Percentiles rank a stretch among this genome's conserved stretches.
These are phyloP conservation scores for Ormia ochracea DNA, from an alignment of 2,888 invertebrate species.

Conservation along the genomic window DNA sequence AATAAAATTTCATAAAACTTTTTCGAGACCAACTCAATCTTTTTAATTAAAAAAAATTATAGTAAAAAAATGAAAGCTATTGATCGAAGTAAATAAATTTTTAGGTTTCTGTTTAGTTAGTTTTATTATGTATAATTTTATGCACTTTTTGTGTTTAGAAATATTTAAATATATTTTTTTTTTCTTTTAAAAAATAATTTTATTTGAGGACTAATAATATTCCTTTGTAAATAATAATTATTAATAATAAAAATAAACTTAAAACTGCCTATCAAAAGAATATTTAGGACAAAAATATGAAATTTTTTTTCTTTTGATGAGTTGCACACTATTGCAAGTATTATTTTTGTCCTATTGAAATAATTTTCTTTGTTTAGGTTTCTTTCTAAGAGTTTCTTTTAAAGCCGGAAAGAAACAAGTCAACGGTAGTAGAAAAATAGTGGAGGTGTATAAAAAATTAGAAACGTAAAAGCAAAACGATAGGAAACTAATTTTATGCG, in stretches of 20 bases:
- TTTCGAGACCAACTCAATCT: too few species aligned
- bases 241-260: constrained; percentile 49
- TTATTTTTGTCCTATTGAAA: constrained; percentile 9
- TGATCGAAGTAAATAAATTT: constrained; percentile 19
- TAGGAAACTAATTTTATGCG: constrained; percentile 61
- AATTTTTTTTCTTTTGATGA: constrained; percentile 13
- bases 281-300: constrained; percentile 30
- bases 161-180: constrained; percentile 7
- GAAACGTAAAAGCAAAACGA: constrained; percentile 9
- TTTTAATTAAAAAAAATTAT: background rate
- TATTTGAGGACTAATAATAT: constrained; percentile 26
- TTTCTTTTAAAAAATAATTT: constrained; percentile 24
- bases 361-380: constrained; percentile 10
- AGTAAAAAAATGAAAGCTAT: constrained; percentile 14
- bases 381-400: background rate
- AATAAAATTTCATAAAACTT: too few species aligned
- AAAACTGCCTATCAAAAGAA: constrained; percentile 32
- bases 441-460: background rate
- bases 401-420: constrained; percentile 19
- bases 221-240: constrained; percentile 28
- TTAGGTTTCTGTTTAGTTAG: constrained; percentile 29
- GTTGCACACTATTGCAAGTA: constrained; percentile 17
- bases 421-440: constrained; percentile 2
- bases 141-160: constrained; percentile 6
- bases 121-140: constrained; percentile 8